Evolutionary conservation across 1,140 invertebrate species (phyloP).

Genomic region (Hycleus cichorii): DNA sequence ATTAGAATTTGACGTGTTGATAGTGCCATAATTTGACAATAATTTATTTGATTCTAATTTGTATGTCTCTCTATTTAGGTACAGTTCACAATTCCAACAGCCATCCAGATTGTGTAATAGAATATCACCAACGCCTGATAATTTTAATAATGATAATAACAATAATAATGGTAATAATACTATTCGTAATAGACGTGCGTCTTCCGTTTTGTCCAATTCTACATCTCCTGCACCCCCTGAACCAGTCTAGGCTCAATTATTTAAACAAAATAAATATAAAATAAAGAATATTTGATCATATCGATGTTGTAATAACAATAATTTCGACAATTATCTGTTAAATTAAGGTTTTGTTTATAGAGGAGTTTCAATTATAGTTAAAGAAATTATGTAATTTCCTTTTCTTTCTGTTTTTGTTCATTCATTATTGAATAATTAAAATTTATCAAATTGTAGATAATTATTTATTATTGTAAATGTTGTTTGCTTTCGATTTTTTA

Average conservation of each 20-base stretch:
- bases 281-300: conserved; percentile 1
- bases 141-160: not conserved
- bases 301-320: conserved; percentile 4
- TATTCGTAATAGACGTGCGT: not conserved
- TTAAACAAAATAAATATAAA: not conserved
- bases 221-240: conserved; percentile 24
- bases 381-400: not conserved
- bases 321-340: conserved; percentile 9
- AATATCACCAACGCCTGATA: conserved; percentile 24
- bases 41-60: not conserved
- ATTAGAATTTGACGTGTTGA: not conserved
- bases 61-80: conserved; percentile 17
- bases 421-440: not conserved
- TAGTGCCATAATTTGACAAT: not conserved
- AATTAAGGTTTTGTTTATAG: conserved; percentile 22
- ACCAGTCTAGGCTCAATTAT: conserved; percentile 18
- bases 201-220: conserved; percentile 9
- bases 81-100: conserved; percentile 25
- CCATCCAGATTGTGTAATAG: conserved; percentile 23
- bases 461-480: conserved; percentile 16
- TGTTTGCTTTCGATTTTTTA: conserved; percentile 24
- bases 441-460: not conserved
- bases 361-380: not conserved
- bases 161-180: not conserved
- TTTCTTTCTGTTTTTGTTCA: not conserved